phyloP scores from a whole-genome alignment of 2,888 invertebrate species.

The Parnassius apollo region DNA sequence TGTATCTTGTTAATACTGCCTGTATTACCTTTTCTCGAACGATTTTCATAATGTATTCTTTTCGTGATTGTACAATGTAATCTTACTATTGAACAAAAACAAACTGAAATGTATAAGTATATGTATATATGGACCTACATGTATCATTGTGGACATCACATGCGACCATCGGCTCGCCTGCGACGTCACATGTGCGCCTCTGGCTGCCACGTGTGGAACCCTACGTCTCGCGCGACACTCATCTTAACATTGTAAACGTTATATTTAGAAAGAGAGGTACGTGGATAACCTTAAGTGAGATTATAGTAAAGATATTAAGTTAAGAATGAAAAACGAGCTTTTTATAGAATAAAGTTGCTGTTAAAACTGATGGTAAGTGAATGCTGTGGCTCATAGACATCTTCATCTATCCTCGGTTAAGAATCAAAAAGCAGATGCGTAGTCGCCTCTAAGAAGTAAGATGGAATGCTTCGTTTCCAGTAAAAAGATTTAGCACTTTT shows the following conservation, averaged over 20 bases:
- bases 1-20: too few relatives aligned
- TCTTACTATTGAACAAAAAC: conserved; percentile 20
- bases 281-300: not conserved
- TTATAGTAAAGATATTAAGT: not conserved
- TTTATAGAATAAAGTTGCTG: too few relatives aligned
- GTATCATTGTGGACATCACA: conserved; percentile 30
- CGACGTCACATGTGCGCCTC: conserved; percentile 30
- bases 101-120: conserved; percentile 7
- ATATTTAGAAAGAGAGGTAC: conserved; percentile 5
- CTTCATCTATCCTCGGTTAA: too few relatives aligned
- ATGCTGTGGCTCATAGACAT: too few relatives aligned
- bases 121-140: conserved; percentile 8
- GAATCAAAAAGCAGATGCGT: too few relatives aligned
- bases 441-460: too few relatives aligned
- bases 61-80: conserved; percentile 11
- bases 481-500: too few relatives aligned
- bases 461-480: too few relatives aligned
- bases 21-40: too few relatives aligned
- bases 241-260: conserved; percentile 16
- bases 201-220: conserved; percentile 38
- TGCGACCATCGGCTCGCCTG: conserved; percentile 31
- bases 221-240: conserved; percentile 17
- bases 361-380: too few relatives aligned
- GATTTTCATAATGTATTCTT: not conserved
- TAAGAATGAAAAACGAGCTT: too few relatives aligned